Conservation (phyloP, 2,888 invertebrate genomes). For the Colostygia pectinataria region DNA sequence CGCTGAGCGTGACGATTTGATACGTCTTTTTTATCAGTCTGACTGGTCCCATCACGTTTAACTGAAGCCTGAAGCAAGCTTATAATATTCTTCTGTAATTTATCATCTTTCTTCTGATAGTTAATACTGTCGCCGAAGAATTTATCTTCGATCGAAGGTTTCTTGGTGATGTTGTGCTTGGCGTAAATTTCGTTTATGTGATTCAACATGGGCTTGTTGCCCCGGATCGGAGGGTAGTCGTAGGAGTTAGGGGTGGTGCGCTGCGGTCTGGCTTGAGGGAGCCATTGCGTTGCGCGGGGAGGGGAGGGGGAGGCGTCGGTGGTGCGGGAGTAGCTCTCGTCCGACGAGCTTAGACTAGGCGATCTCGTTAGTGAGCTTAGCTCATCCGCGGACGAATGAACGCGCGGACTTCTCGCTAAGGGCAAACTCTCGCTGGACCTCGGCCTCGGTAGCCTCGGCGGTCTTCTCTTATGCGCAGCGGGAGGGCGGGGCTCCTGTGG, state of each 20-base stretch:
- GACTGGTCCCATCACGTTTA: slow-evolving; percentile 85
- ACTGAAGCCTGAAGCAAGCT: slow-evolving; percentile 81
- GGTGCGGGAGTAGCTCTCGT: slow-evolving; percentile 92
- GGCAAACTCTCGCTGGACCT: slow-evolving; percentile 87
- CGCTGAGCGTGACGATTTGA: slow-evolving; percentile 61
- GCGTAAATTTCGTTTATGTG: slow-evolving; percentile 69
- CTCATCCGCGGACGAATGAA: slow-evolving; percentile 92
- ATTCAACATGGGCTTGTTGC: slow-evolving; percentile 60
- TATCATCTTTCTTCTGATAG: slow-evolving; percentile 77
- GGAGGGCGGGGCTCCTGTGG: slow-evolving; percentile 74
- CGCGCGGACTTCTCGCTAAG: slow-evolving; percentile 82
- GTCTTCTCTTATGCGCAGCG: slow-evolving; percentile 65
- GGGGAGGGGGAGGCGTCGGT: slow-evolving; percentile 87
- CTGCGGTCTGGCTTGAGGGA: slow-evolving; percentile 69
- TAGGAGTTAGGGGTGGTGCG: slow-evolving; percentile 80
- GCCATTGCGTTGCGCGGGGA: slow-evolving; percentile 80
- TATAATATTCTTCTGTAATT: slow-evolving; percentile 75
- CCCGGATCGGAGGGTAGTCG: slow-evolving; percentile 84
- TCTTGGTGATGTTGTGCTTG: slow-evolving; percentile 69
- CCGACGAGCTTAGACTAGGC: slow-evolving; percentile 92
- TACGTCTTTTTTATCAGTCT: slow-evolving; percentile 86
- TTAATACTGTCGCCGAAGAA: slow-evolving; percentile 62
- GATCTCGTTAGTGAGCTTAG: slow-evolving; percentile 91
- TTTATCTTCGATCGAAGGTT: slow-evolving; percentile 70
- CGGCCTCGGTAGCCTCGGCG: slow-evolving; percentile 83